A percentile compares a stretch with the other conserved stretches of the same genome.
These are phyloP conservation scores for Gymnocephalus cernua DNA, from an alignment of 2,113 vertebrate genomes.

Conservation along the genomic window DNA sequence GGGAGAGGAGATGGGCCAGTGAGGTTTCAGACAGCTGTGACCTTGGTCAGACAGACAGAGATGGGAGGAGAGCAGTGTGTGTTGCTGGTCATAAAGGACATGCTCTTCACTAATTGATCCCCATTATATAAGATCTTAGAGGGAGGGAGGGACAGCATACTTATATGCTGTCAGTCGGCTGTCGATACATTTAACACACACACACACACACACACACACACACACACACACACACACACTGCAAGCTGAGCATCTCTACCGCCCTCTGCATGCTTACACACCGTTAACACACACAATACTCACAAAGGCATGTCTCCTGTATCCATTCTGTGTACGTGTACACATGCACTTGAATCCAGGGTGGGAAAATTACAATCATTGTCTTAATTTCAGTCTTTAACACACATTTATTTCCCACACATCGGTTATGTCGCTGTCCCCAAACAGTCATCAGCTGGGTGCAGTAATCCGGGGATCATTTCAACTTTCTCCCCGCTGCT, in stretches of 20 bases:
- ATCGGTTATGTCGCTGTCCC: slow-evolving; percentile 48
- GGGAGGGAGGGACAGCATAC: not conserved
- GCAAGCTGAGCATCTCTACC: not conserved
- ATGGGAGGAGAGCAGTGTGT: not conserved
- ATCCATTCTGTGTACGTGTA: slow-evolving; percentile 43
- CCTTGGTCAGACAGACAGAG: not conserved
- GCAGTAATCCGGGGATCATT: slow-evolving; percentile 46
- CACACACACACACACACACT: slow-evolving; percentile 2
- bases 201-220: not conserved
- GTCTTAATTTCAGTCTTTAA: slow-evolving; percentile 41
- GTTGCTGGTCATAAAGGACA: not conserved
- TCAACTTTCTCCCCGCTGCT: slow-evolving; percentile 31
- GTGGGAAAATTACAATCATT: slow-evolving; percentile 48
- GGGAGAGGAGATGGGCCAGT: not conserved
- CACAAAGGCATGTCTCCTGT: not conserved
- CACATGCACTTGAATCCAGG: slow-evolving; percentile 20
- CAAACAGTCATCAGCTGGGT: slow-evolving; percentile 81
- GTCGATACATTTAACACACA: slow-evolving; percentile 10
- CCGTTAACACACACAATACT: not conserved
- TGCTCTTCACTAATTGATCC: slow-evolving; percentile 50
- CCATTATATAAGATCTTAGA: slow-evolving; percentile 26
- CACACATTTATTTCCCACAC: slow-evolving; percentile 59
- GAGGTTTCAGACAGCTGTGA: slow-evolving; percentile 24
- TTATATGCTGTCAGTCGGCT: slow-evolving; percentile 18
- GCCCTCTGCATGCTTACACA: not conserved